Evolutionary conservation across 1,140 invertebrate species (phyloP).

Genomic region (Brachionus rotundiformis): DNA sequence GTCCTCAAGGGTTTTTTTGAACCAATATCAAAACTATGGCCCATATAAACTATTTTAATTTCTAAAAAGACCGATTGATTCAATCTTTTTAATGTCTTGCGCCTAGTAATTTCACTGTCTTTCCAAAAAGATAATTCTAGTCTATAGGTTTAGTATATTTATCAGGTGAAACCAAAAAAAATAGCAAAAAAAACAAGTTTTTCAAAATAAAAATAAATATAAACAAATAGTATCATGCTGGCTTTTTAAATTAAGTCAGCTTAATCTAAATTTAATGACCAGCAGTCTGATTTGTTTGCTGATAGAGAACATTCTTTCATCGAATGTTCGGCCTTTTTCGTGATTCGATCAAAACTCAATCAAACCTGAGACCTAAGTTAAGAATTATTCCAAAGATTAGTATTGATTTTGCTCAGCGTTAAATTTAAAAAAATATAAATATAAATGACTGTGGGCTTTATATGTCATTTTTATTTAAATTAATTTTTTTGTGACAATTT

Average conservation of each 20-base stretch:
- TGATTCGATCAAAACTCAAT: not conserved
- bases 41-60: slow-evolving; percentile 5
- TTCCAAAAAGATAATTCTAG: not conserved
- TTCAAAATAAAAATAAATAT: too few relatives aligned
- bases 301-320: slow-evolving; percentile 13
- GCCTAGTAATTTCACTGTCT: not conserved
- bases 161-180: not conserved
- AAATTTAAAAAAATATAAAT: too few relatives aligned
- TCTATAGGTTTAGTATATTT: not conserved
- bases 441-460: not conserved
- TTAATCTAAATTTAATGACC: slow-evolving; percentile 3
- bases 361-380: not conserved
- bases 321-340: not conserved
- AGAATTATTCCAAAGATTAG: not conserved
- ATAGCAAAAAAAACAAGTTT: too few relatives aligned
- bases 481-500: not conserved
- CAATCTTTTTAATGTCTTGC: not conserved
- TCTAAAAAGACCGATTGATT: not conserved
- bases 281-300: slow-evolving; percentile 2
- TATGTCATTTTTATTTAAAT: not conserved
- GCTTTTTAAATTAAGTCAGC: not conserved
- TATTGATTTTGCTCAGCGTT: not conserved
- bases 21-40: not conserved
- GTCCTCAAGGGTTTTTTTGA: not conserved
- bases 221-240: not conserved